Conservation (phyloP, 2,888 invertebrate genomes). For the Nephrotoma appendiculata region DNA sequence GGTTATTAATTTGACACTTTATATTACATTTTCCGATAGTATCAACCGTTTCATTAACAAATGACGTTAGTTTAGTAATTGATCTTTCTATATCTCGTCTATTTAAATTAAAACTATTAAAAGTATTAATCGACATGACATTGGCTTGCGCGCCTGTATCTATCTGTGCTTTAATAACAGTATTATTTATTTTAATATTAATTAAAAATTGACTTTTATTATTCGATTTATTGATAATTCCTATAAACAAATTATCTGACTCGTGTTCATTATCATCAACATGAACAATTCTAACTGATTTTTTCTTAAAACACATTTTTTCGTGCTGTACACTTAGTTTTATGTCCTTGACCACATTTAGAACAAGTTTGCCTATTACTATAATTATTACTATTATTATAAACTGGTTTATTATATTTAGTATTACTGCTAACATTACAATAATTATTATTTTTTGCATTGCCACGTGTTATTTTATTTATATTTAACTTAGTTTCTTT, state of each 20-base stretch:
- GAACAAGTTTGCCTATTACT: too few species aligned
- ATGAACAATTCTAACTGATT: not conserved
- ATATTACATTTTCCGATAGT: not conserved
- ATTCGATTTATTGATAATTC: not conserved
- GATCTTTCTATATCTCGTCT: not conserved
- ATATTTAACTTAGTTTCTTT: too few species aligned
- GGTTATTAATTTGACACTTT: not conserved
- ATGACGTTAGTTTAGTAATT: not conserved
- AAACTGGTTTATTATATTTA: too few species aligned
- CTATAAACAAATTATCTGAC: not conserved
- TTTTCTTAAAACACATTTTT: not conserved
- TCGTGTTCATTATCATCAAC: not conserved
- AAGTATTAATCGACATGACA: not conserved
- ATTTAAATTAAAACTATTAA: not conserved
- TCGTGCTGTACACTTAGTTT: not conserved
- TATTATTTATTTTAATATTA: not conserved
- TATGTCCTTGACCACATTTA: not conserved
- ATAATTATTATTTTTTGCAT: too few species aligned
- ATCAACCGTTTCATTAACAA: not conserved
- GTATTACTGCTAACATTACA: too few species aligned
- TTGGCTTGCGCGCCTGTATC: not conserved
- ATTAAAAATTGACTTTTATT: not conserved
- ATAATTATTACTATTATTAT: too few species aligned
- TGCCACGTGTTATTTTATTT: too few species aligned
- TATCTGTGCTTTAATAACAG: not conserved